Base-by-base conservation (phyloP, 2,113 vertebrate genomes). In the Pelecanoides urinatrix region DNA sequence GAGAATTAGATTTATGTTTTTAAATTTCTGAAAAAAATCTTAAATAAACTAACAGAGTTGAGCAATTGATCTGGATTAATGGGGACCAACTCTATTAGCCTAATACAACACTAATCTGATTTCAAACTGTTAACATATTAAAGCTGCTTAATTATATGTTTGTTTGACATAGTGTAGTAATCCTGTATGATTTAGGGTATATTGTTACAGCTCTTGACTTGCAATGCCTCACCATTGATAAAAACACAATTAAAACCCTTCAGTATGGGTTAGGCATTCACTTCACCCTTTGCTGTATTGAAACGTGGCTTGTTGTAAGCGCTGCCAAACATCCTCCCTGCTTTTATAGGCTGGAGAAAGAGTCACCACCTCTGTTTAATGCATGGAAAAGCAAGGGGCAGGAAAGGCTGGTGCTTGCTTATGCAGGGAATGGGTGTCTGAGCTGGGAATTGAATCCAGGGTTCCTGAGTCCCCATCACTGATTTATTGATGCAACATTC, bases 61-160 rank as follows among this genome's bases (percentile, higher is more conserved):
- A 96, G 95, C 74, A 90, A 93, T 92, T 92, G 70, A 67, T 95
- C 84, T 96, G 94, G 88, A 89, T 97, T 95, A 94, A 95, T 92
- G 88, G 70, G 59, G 67, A 92, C 80, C 71, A 62, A 79, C 91
- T 95, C 90, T 94, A 94, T 97, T 97, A 97, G 92, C 80, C 77
- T 96, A 95, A 96, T 92, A 94, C 81, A 95, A 86, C 78, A 45
- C 65, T 97, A 97, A 97, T 97, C 92, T 97, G 91, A 92, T 96
- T 94, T 74, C 85, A 94, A 96, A 96, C 92, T 95, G 96, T 96
- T 97, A 96, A 94, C 93, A 92, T 95, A 92, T 86, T 95, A 97
- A 97, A 97, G 94, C 95, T 91, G 78, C 95, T 97, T 97, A 96
- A 95, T 97, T 95, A 88, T 94, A 90, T 88, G 92, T 96, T 96